Base-by-base conservation (phyloP, 2,888 invertebrate genomes). In the Gnatocerus cornutus region DNA sequence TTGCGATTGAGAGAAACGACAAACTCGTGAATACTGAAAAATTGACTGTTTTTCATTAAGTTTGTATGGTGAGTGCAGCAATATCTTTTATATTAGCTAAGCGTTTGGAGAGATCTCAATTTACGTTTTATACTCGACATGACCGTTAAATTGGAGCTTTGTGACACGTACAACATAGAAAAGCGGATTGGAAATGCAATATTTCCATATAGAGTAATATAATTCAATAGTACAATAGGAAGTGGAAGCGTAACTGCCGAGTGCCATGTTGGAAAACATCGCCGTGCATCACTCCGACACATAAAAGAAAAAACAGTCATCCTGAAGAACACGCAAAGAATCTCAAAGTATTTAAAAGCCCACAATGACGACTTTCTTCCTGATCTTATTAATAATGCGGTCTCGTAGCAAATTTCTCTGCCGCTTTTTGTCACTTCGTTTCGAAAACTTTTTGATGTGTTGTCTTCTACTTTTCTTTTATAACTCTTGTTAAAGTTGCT, bases 321-420 rank as follows among this genome's bases (percentile, higher is more conserved):
- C 45, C 14, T 10, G 58, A 55, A 55, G 56, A 48, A 58, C 69
- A 58, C 64, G 69, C 52, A 43, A 64, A 50, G 69, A 69, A 69
- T 69, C 69, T 69, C 59, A 59, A 64, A 64, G 52, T 58, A 69
- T 69, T 69, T 69, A 69, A 69, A 69, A 69, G 69, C 58, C 59
- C 41, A 59, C 58, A 64, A 63, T 50, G 43, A 48, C 56, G 63
- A 63, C 66, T 66, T 46, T 53, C 43, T 33, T 53, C 59, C 62
- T 48, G 50, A 64, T 69, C 69, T 69, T 69, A 69, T 69, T 69
- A 69, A 69, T 69, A 69, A 69, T 64, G 69, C 64, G 69, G 69
- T 69, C 69, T 58, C 69, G 69, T 69, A 69, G 52, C 37, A 50
- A 69, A 64, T 69, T 69, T 64, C 64, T 30, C 39, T 50, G 52